phyloP scores from a whole-genome alignment of 2,888 invertebrate genomes.

The Lithosia quadra region DNA sequence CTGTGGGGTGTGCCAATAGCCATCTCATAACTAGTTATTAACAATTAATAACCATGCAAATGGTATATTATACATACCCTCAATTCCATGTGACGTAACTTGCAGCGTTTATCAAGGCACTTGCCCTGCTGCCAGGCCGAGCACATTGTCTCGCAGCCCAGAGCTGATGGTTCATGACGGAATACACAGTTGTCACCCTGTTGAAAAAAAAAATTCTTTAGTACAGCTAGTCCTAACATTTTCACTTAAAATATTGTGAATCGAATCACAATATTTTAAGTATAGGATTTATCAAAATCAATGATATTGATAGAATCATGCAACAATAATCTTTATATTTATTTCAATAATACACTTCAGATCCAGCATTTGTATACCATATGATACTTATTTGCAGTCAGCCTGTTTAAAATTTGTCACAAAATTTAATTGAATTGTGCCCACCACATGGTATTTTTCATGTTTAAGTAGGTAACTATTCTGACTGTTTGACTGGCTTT shows the following conservation, averaged over 20 bases:
- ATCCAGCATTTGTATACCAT: background rate
- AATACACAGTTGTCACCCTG: slow-evolving; percentile 94
- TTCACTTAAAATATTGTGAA: background rate
- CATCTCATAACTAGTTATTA: too few species aligned
- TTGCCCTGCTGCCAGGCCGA: slow-evolving; percentile 93
- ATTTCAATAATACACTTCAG: background rate
- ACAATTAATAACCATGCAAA: background rate
- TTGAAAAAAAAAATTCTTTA: slow-evolving; percentile 2
- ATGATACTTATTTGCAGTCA: background rate
- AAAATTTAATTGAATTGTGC: background rate
- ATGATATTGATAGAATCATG: background rate
- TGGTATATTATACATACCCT: slow-evolving; percentile 83
- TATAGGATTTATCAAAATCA: background rate
- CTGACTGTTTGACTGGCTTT: background rate
- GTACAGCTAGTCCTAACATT: background rate
- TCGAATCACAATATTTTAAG: background rate
- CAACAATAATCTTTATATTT: background rate
- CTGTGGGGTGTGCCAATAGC: too few species aligned
- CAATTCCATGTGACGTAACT: slow-evolving; percentile 94
- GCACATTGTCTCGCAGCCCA: slow-evolving; percentile 94
- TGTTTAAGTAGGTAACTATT: background rate
- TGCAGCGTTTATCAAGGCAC: slow-evolving; percentile 92
- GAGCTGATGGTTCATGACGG: slow-evolving; percentile 94
- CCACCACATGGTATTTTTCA: slow-evolving; percentile 8
- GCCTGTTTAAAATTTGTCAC: background rate